Percentiles rank a stretch among this genome's conserved stretches.
Evolutionary conservation across 2,888 invertebrate species (phyloP).

Genomic region (Lasioglossum villosulum): DNA sequence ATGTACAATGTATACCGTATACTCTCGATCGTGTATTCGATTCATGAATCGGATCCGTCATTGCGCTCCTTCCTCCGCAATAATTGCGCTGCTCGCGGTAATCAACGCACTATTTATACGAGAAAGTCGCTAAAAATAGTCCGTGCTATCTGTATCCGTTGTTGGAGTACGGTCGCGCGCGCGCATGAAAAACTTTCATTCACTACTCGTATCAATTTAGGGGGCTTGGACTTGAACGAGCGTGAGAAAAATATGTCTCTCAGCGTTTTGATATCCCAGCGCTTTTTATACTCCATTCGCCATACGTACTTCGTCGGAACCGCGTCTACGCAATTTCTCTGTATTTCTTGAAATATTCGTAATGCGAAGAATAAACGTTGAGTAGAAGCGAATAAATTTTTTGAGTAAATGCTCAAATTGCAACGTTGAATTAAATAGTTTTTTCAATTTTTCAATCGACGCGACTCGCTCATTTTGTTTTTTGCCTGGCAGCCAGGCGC

Average conservation of each 20-base stretch:
- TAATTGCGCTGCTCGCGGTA: conserved; percentile 27
- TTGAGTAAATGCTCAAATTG: too few species aligned
- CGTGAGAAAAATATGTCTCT: neutral
- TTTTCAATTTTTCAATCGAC: too few species aligned
- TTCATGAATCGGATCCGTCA: conserved; percentile 28
- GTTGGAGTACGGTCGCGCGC: neutral
- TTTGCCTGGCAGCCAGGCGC: too few species aligned
- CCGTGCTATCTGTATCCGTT: conserved; percentile 33
- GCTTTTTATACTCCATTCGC: too few species aligned
- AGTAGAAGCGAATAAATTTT: too few species aligned
- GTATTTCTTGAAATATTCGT: too few species aligned
- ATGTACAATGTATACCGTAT: neutral
- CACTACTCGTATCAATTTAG: conserved; percentile 21
- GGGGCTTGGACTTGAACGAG: neutral
- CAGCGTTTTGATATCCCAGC: too few species aligned
- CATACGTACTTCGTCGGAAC: too few species aligned
- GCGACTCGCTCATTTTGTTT: too few species aligned
- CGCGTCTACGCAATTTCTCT: too few species aligned
- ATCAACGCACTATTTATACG: conserved; percentile 47
- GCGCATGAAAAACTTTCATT: conserved; percentile 4
- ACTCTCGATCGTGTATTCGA: neutral
- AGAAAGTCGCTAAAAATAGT: conserved; percentile 48
- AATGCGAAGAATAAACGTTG: too few species aligned
- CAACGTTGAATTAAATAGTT: too few species aligned
- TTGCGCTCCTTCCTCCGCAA: conserved; percentile 17